Base-by-base conservation (phyloP, 2,113 vertebrate genomes). In the Dicerorhinus sumatrensis region DNA sequence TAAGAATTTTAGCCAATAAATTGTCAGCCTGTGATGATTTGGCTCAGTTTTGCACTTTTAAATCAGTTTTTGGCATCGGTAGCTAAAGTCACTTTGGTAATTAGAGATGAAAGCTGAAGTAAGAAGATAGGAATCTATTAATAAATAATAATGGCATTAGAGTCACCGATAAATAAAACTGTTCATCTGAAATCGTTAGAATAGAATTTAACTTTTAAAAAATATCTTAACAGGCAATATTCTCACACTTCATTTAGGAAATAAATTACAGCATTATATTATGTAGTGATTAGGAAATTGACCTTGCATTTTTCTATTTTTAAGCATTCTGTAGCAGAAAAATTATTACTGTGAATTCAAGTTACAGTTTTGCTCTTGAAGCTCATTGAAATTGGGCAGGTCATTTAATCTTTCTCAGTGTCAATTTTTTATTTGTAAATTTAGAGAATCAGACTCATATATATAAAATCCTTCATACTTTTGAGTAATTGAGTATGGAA, bases 161-260 rank as follows among this genome's bases (percentile, higher is more conserved):
- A 83, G 51, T 92, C 58, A 89, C 73, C 79, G 91, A 97, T 93
- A 98, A 96, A 97, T 97, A 97, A 97, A 91, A 73, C 14, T 70
- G 27, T 0, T 89, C 17, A 36, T 82, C 42, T 36, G 63, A 94
- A 91, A 94, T 93, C 23, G 96, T 85, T 96, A 94, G 79, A 95
- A 89, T 83, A 95, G 51, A 95, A 93, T 88, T 81, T 88, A 96
- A 92, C 67, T 94, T 96, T 89, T 21, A 54, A 92, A 90, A 94
- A 96, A 96, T 83, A 46, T 92, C 70, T 76, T 91, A 88, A 92
- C 8, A 90, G 33, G 93, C 69, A 94, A 97, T 90, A 94, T 23
- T 95, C 72, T 96, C 75, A 91, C 54, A 85, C 4, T 84, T 94
- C 81, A 97, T 80, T 96, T 96, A 93, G 56, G 67, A 96, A 95